Evolutionary conservation across 2,888 invertebrate species (phyloP).

Genomic region (Bursaphelenchus okinawaensis): DNA sequence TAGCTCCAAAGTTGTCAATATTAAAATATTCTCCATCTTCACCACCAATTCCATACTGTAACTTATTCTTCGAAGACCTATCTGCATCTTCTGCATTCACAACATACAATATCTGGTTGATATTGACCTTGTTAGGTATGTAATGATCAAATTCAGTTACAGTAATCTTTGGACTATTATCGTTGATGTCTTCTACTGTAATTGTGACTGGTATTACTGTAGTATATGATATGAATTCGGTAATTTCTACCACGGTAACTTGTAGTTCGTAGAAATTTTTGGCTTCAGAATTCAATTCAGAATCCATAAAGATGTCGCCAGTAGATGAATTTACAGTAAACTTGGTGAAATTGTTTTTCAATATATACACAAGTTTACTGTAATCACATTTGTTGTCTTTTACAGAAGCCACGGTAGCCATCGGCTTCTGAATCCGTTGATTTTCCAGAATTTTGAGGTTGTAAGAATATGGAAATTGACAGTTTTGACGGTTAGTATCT

Average conservation of each 20-base stretch:
- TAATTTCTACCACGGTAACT: not conserved
- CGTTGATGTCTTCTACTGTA: not conserved
- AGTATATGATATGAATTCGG: not conserved
- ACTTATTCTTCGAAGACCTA: not conserved
- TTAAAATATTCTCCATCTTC: not conserved
- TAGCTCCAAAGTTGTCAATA: not conserved
- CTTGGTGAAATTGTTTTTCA: not conserved
- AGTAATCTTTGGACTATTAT: not conserved
- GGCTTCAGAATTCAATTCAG: not conserved
- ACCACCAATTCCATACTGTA: not conserved
- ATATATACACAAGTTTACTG: not conserved
- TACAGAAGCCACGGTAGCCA: too few relatives aligned
- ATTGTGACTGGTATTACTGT: not conserved
- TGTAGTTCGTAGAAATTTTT: not conserved
- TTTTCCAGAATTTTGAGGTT: too few relatives aligned
- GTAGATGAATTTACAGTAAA: not conserved
- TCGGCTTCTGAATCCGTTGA: too few relatives aligned
- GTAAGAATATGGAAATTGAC: too few relatives aligned
- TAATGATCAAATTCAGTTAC: not conserved
- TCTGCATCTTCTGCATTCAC: not conserved
- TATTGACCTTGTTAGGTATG: not conserved
- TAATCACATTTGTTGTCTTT: too few relatives aligned
- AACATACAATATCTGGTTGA: not conserved
- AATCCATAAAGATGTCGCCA: not conserved
- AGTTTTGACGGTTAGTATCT: too few relatives aligned